Evolutionary conservation across 2,888 invertebrate genomes (phyloP).

Genomic region (Agonum fuliginosum): DNA sequence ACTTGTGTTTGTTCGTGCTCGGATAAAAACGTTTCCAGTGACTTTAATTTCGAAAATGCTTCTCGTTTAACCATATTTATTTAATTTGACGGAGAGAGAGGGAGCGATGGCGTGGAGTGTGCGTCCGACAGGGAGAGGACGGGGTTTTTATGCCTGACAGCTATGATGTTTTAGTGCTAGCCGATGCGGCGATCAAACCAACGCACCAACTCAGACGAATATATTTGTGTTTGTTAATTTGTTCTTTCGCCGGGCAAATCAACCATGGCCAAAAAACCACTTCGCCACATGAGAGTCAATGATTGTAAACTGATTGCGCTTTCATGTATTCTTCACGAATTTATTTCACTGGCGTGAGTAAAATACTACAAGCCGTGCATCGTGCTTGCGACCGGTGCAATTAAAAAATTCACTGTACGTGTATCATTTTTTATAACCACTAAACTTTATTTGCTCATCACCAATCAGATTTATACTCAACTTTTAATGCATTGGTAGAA

Average conservation of each 20-base stretch:
- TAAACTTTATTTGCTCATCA: slow-evolving; percentile 20
- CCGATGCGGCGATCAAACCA: slow-evolving; percentile 15
- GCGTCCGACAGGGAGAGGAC: not conserved
- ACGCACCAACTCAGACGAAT: slow-evolving; percentile 35
- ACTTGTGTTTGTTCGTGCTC: slow-evolving; percentile 27
- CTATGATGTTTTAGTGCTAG: slow-evolving; percentile 49
- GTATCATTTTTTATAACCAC: slow-evolving; percentile 34
- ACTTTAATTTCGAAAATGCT: slow-evolving; percentile 57
- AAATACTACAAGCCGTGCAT: slow-evolving; percentile 49
- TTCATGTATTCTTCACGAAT: slow-evolving; percentile 49
- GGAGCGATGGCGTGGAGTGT: not conserved
- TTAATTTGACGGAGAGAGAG: slow-evolving; percentile 56
- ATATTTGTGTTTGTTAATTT: slow-evolving; percentile 59
- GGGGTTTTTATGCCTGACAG: slow-evolving; percentile 49
- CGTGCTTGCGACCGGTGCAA: slow-evolving; percentile 13
- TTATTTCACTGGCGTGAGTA: slow-evolving; percentile 40
- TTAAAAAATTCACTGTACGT: slow-evolving; percentile 41
- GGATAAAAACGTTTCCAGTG: slow-evolving; percentile 45
- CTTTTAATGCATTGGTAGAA: not conserved
- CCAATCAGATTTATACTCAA: slow-evolving; percentile 14
- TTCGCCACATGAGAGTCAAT: slow-evolving; percentile 16
- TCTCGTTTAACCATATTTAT: slow-evolving; percentile 58
- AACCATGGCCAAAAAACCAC: slow-evolving; percentile 26
- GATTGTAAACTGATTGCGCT: slow-evolving; percentile 52
- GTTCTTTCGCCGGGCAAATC: slow-evolving; percentile 52